Percentiles rank a stretch among this genome's conserved stretches.
Evolutionary conservation across 2,113 vertebrate species (phyloP).

Genomic region (Bos javanicus): DNA sequence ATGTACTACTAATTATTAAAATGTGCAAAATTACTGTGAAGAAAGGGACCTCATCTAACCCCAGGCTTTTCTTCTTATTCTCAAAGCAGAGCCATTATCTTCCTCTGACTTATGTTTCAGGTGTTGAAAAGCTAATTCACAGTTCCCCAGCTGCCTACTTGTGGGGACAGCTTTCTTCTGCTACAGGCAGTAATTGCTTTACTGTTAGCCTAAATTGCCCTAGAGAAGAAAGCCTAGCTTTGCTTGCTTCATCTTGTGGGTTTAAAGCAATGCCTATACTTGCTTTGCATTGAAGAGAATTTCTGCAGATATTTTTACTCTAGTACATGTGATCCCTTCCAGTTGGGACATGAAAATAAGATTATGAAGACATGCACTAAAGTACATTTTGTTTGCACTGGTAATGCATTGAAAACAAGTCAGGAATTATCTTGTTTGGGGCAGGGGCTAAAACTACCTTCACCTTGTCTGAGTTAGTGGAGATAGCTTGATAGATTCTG

Average conservation of each 20-base stretch:
- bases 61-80: constrained; percentile 50
- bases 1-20: constrained; percentile 61
- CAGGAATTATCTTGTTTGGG: not conserved
- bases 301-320: not conserved
- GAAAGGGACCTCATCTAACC: constrained; percentile 45
- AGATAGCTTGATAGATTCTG: not conserved
- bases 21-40: constrained; percentile 55
- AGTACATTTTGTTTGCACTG: not conserved
- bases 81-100: constrained; percentile 60
- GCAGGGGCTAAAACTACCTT: not conserved
- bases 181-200: constrained; percentile 56
- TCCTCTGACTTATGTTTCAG: constrained; percentile 55
- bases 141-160: constrained; percentile 41
- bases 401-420: not conserved
- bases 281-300: constrained; percentile 15
- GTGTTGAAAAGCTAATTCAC: constrained; percentile 72
- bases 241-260: constrained; percentile 37
- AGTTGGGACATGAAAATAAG: not conserved
- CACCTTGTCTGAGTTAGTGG: not conserved
- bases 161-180: constrained; percentile 54
- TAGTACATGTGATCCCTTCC: not conserved
- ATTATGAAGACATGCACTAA: not conserved
- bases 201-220: constrained; percentile 40
- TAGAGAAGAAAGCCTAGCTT: constrained; percentile 51
- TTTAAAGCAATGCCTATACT: not conserved